Conservation (phyloP, 2,797 vertebrate genomes). For the Taenioides sp. region DNA sequence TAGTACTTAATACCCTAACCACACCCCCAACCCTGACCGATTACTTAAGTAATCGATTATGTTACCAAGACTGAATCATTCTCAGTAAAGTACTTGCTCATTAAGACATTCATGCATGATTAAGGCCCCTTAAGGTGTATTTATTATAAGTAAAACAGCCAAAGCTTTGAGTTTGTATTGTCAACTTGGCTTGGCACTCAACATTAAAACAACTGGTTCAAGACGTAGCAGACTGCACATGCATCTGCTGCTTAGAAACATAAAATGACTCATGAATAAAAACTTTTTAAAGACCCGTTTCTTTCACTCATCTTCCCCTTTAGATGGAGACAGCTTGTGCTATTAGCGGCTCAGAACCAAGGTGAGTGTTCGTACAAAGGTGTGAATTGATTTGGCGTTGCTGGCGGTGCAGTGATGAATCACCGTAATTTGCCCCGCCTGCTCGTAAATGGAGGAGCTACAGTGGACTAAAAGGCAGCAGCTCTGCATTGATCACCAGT, state of each 20-base stretch:
- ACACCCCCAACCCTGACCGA: too few relatives aligned
- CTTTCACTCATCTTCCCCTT: conserved; percentile 20
- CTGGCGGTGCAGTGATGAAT: conserved; percentile 70
- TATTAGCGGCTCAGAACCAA: conserved; percentile 30
- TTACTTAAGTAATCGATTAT: too few relatives aligned
- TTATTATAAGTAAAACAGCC: too few relatives aligned
- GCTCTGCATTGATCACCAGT: conserved; percentile 68
- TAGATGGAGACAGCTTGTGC: conserved; percentile 9
- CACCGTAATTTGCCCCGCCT: conserved; percentile 61
- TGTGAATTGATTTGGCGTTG: conserved; percentile 55
- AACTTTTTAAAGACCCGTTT: conserved; percentile 11
- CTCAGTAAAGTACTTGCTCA: too few relatives aligned
- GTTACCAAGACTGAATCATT: too few relatives aligned
- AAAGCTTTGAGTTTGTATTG: not conserved
- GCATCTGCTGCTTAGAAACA: conserved; percentile 21
- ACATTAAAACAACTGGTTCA: not conserved
- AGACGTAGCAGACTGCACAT: conserved; percentile 21
- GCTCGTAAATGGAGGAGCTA: conserved; percentile 34
- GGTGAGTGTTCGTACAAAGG: conserved; percentile 29
- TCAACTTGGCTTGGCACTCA: conserved; percentile 1
- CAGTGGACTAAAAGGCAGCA: conserved; percentile 55
- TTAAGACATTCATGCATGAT: too few relatives aligned
- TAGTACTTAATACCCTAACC: too few relatives aligned
- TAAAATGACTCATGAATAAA: conserved; percentile 18
- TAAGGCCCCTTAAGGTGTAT: too few relatives aligned